Percentiles rank a stretch among this genome's conserved stretches.
Evolutionary conservation across 2,797 vertebrate species (phyloP).

Genomic region (Selene dorsalis): DNA sequence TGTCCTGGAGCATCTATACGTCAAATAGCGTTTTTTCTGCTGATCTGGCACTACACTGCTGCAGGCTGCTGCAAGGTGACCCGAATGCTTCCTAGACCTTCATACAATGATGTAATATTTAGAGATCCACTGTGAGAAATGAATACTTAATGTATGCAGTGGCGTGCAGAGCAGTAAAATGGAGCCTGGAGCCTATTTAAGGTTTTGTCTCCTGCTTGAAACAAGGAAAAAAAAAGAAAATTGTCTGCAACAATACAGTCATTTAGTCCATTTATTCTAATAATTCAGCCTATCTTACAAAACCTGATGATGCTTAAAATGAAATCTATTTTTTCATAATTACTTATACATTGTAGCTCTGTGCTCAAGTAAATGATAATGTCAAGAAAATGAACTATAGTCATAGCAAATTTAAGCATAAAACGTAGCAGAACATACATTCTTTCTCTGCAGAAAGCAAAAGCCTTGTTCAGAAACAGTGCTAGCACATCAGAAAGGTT

Average conservation of each 20-base stretch:
- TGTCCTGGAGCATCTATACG: conserved; percentile 23
- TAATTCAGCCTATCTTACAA: conserved; percentile 67
- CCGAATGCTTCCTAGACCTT: conserved; percentile 9
- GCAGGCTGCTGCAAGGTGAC: conserved; percentile 52
- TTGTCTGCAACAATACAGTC: conserved; percentile 8
- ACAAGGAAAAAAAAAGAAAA: neutral
- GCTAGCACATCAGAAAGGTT: conserved; percentile 31
- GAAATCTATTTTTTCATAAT: conserved; percentile 40
- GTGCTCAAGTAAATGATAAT: conserved; percentile 55
- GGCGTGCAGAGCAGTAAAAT: neutral
- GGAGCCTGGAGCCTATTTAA: neutral
- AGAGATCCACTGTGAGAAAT: conserved; percentile 14
- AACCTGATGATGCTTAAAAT: conserved; percentile 53
- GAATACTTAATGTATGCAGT: conserved; percentile 1
- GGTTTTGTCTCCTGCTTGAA: neutral
- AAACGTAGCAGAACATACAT: conserved; percentile 62
- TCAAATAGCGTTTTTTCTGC: conserved; percentile 36
- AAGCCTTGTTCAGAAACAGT: conserved; percentile 43
- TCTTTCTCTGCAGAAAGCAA: conserved; percentile 57
- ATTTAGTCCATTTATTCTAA: conserved; percentile 69
- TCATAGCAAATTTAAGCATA: conserved; percentile 42
- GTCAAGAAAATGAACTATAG: conserved; percentile 36
- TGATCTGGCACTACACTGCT: conserved; percentile 33
- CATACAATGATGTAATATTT: conserved; percentile 14
- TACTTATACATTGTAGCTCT: conserved; percentile 57